Base-by-base conservation (phyloP, 2,797 vertebrate genomes). In the Lophotriccus pileatus region DNA sequence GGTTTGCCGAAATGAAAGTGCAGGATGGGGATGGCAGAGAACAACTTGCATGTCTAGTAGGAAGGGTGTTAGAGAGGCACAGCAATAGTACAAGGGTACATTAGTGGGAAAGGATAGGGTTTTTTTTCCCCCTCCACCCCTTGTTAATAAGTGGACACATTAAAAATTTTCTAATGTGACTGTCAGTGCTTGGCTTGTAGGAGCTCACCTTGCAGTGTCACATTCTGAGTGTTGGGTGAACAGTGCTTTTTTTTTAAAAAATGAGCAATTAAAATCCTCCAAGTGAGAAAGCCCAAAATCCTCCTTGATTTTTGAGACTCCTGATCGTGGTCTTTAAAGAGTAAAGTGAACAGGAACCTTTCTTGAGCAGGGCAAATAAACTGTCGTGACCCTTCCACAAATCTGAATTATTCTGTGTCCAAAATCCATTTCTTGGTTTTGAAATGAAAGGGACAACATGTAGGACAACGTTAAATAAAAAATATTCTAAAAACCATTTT, bases 21-120 rank as follows among this genome's bases (percentile, higher is more conserved):
- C 39, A 43, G 43, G 44, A 28, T 36, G 36, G 27, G 23, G 6
- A 16, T 23, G 39, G 43, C 34, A 60, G 7, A 60, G 34, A 50
- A 32, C 27, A 67, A 13, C 14, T 46, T 47, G 5, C 7, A 6
- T 5, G 4, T 24, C 10, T 21, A 2, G 24, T 12, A 19, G 49
- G 75, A 60, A 64, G 37, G 36, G 0, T 28, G 14, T 25, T 32
- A 62, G 43, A 52, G 67, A 63, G 28, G 36, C 17, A 7, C 32
- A 24, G 7, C 32, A 53, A 0, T 9, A 32, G 27, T 13, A 41
- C 1, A 0, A 7, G 47, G 19, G 19, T 22, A 25, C 34, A 18
- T 27, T 56, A 24, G 18, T 6, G 59, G 73, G 70, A 50, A 28
- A 52, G 21, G 19, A 13, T 6, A 7, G 12, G 34, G 10, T 11